Percentiles rank a stretch among this genome's conserved stretches.
Evolutionary conservation across 2,113 vertebrate species (phyloP).

Genomic region (Naja naja): DNA sequence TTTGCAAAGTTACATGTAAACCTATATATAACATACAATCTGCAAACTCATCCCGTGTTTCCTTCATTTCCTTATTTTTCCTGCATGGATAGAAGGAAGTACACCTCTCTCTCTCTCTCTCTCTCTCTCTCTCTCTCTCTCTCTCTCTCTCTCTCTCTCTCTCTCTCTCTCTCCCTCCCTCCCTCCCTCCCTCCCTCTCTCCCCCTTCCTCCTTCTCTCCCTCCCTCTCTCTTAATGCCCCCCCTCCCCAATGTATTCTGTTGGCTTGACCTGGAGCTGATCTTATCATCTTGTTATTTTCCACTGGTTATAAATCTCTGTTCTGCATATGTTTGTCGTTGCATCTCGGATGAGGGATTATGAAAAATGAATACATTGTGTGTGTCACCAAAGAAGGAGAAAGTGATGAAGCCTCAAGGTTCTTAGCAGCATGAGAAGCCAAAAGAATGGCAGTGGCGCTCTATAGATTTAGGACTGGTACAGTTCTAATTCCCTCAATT

Average conservation of each 20-base stretch:
- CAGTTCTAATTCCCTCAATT: background rate
- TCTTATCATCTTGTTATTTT: slow-evolving; percentile 43
- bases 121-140: background rate
- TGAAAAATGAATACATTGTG: slow-evolving; percentile 4
- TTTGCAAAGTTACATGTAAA: background rate
- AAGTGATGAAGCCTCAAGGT: background rate
- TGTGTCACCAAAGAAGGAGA: slow-evolving; percentile 43
- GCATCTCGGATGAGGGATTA: background rate
- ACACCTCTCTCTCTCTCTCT: too few relatives aligned
- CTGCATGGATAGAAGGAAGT: background rate
- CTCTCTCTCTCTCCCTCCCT: too few relatives aligned
- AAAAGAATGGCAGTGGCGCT: too few relatives aligned
- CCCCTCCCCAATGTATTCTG: background rate
- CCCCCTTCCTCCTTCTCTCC: too few relatives aligned
- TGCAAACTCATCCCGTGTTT: background rate
- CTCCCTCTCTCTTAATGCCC: background rate
- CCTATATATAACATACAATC: background rate
- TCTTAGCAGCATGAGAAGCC: background rate
- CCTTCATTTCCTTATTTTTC: background rate
- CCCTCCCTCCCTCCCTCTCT: background rate
- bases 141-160: too few relatives aligned
- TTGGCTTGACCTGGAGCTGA: slow-evolving; percentile 15
- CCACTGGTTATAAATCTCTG: slow-evolving; percentile 41
- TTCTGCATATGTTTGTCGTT: slow-evolving; percentile 1
- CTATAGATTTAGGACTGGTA: too few relatives aligned